Evolutionary conservation across 2,113 vertebrate genomes (phyloP).

Genomic region (Leuciscus idus): DNA sequence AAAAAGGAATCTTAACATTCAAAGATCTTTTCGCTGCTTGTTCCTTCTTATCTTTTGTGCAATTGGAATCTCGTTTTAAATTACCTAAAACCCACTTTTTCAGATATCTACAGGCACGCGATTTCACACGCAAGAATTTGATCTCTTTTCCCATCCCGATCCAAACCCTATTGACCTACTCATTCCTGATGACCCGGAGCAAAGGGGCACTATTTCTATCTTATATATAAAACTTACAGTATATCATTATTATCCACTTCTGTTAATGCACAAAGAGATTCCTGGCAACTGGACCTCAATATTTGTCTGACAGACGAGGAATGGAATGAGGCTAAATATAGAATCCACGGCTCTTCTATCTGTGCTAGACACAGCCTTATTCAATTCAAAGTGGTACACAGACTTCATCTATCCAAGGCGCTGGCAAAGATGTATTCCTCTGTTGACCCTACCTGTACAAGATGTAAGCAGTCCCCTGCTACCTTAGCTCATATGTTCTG

Average conservation of each 20-base stretch:
- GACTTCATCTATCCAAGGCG: not conserved
- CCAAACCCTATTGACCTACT: not conserved
- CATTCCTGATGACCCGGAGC: not conserved
- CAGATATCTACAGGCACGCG: too few relatives aligned
- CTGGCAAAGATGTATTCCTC: not conserved
- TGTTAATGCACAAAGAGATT: not conserved
- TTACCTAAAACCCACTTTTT: not conserved
- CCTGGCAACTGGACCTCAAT: not conserved
- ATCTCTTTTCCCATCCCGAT: not conserved
- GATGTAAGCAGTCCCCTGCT: not conserved
- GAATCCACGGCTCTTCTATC: not conserved
- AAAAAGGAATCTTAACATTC: not conserved
- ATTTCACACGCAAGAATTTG: not conserved
- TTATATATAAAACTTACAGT: not conserved
- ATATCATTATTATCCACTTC: not conserved
- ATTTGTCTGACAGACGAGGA: not conserved
- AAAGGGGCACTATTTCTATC: not conserved
- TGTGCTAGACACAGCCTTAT: not conserved
- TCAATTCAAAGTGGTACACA: not conserved
- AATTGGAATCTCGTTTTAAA: not conserved
- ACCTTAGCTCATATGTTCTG: not conserved
- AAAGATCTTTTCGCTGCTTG: not conserved
- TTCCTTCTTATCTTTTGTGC: not conserved
- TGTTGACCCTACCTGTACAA: not conserved
- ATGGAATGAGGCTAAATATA: conserved; percentile 25